These are phyloP conservation scores for Gymnothorax javanicus DNA, from an alignment of 2,797 vertebrate genomes.

Conservation along the genomic window DNA sequence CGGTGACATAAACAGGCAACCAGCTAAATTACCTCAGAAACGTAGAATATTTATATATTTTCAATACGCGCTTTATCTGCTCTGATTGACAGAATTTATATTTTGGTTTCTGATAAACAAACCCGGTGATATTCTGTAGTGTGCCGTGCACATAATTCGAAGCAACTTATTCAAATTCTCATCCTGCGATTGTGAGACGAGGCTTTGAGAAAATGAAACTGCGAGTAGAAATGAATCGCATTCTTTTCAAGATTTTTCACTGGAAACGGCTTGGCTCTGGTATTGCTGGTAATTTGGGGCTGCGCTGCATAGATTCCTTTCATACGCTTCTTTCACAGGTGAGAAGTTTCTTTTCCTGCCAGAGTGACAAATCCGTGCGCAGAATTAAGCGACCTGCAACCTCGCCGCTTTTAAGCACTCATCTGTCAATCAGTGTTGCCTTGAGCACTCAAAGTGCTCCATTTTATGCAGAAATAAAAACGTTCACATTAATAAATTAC, in stretches of 20 bases:
- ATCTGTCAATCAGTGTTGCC: conserved; percentile 12
- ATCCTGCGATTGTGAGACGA: background rate
- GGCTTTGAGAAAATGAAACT: conserved; percentile 2
- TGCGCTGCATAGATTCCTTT: background rate
- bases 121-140: background rate
- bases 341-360: background rate
- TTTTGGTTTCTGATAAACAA: background rate
- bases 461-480: background rate
- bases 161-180: background rate
- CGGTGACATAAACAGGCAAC: background rate
- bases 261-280: background rate
- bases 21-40: background rate
- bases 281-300: background rate
- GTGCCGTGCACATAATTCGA: background rate
- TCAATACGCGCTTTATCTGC: background rate
- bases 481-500: conserved; percentile 3
- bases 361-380: background rate
- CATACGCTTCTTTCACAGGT: background rate
- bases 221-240: background rate
- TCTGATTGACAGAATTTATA: background rate
- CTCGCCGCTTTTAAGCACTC: background rate
- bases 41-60: background rate
- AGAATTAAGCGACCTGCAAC: background rate
- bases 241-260: conserved; percentile 5
- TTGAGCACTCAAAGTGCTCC: background rate